Base-by-base conservation (phyloP, 2,888 invertebrate species). In the Lordiphosa fenestrarum region DNA sequence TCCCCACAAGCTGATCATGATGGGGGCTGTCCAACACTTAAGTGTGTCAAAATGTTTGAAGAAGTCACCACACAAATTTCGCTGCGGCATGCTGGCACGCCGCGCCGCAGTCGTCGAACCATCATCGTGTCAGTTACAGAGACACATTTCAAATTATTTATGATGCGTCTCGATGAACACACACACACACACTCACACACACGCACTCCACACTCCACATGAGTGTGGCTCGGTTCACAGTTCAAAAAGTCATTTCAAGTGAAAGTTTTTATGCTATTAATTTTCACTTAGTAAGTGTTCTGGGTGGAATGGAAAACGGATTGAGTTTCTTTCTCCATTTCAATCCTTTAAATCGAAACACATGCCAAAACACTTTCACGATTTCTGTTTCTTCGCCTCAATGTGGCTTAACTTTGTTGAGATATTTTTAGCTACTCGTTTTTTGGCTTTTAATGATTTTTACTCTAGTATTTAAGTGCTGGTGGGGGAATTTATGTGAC, bases 31-130 rank as follows among this genome's bases (percentile, higher is more conserved):
- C 84, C 65, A 65, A 73, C 80, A 78, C 71, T 83, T 85, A 72
- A 85, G 84, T 85, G 81, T 85, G 85, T 83, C 85, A 85, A 81
- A 80, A 80, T 84, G 83, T 82, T 84, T 56, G 50, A 44, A 44
- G 55, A 48, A 50, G 82, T 73, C 57, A 65, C 66, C 44, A 47
- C 70, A 72, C 62, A 77, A 77, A 69, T 65, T 47, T 35, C 63
- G 58, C 60, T 73, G 68, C 65, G 74, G 82, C 76, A 84, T 80
- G 81, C 80, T 65, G 69, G 73, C 72, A 53, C 7, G 13, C 33
- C 39, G 6, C 13, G 21, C 9, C 30, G 35, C 46, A 40, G 37
- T 4, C 25, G 12, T 25, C 23, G 46, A 52, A 39, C 44, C 58
- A 49, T 55, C 66, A 63, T 46, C 73, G 76, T 72, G 80, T 80